A percentile compares a stretch with the other conserved stretches of the same genome.
These are phyloP conservation scores for Gobionotothen gibberifrons DNA, from an alignment of 2,797 vertebrate species.

Conservation along the genomic window DNA sequence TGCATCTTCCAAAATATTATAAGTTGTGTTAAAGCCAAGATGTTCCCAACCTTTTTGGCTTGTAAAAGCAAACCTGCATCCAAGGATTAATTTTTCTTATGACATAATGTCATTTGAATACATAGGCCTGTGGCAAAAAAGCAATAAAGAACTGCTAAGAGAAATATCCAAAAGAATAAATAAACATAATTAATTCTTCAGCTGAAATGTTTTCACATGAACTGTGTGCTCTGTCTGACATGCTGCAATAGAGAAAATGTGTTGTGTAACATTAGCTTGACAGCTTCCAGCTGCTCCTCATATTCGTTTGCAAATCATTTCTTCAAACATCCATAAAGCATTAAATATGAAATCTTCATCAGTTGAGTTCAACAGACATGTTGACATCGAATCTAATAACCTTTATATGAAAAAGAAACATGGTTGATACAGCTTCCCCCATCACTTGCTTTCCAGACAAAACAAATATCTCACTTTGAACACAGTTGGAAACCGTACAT, in stretches of 20 bases:
- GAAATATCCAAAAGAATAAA: not conserved
- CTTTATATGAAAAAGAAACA: constrained; percentile 12
- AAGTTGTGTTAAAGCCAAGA: too few species aligned
- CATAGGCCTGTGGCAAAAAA: not conserved
- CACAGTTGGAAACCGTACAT: constrained; percentile 35
- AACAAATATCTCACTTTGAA: constrained; percentile 44
- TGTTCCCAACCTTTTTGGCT: too few species aligned
- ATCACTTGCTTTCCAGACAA: constrained; percentile 39
- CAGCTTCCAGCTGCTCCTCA: not conserved
- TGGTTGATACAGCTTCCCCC: constrained; percentile 45
- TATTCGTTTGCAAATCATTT: constrained; percentile 10
- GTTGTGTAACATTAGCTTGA: not conserved
- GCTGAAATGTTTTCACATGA: not conserved
- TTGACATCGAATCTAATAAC: constrained; percentile 10
- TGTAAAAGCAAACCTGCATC: too few species aligned
- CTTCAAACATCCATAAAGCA: constrained; percentile 24
- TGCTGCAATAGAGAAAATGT: not conserved
- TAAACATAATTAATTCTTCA: not conserved
- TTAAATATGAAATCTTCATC: constrained; percentile 26
- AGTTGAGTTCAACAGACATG: constrained; percentile 12
- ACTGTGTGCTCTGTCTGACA: not conserved
- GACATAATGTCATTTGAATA: too few species aligned
- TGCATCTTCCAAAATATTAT: too few species aligned
- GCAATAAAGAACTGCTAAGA: too few species aligned
- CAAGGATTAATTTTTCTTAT: too few species aligned